A percentile compares a stretch with the other conserved stretches of the same genome.
Conservation (phyloP, 1,140 invertebrate species). For the Sycophaga agraensis region DNA sequence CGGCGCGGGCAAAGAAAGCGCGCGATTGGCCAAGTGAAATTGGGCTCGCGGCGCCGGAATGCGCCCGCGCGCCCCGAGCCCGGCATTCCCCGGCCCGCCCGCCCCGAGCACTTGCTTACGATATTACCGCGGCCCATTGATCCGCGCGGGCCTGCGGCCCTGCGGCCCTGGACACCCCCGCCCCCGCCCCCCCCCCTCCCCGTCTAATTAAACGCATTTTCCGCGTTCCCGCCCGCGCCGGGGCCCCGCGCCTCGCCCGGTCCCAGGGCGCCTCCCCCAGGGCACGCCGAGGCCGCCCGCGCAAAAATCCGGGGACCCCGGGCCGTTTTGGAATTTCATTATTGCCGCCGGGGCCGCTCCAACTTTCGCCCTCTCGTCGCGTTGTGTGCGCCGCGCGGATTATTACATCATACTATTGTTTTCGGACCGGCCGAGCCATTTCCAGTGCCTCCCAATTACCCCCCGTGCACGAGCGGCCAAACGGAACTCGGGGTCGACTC, state of each 20-base stretch:
- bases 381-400: too few species aligned
- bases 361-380: too few species aligned
- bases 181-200: conserved; percentile 25
- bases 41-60: background rate
- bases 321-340: background rate
- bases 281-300: too few species aligned
- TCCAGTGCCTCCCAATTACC: too few species aligned
- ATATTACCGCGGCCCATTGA: conserved; percentile 22
- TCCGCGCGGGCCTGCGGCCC: background rate
- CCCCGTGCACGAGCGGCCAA: too few species aligned
- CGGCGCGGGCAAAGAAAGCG: conserved; percentile 6
- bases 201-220: conserved; percentile 53
- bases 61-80: background rate
- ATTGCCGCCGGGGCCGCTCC: background rate
- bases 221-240: conserved; percentile 30
- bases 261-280: too few species aligned
- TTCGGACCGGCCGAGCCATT: too few species aligned
- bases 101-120: conserved; percentile 19
- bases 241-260: too few species aligned
- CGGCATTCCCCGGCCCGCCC: background rate
- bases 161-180: too few species aligned
- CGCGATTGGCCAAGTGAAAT: conserved; percentile 26
- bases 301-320: too few species aligned
- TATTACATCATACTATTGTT: too few species aligned
- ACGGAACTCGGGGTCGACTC: too few species aligned